Evolutionary conservation across 2,888 invertebrate genomes (phyloP), one percentile per base, ranked within the genome.

Genomic region (Uloborus plumipes): DNA sequence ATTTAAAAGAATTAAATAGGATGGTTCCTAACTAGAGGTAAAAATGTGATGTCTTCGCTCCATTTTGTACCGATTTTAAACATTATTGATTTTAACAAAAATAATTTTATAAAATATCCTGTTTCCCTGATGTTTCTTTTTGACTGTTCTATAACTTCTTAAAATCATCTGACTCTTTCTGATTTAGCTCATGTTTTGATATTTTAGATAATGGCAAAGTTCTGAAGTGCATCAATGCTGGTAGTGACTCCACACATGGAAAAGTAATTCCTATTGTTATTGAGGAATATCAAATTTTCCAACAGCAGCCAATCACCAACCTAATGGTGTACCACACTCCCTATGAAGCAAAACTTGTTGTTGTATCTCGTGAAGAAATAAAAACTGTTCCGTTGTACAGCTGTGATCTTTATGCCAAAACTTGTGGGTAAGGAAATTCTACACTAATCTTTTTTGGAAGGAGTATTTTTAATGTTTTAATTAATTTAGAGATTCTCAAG

Each of bases 361-460:
- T 97, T 55, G 93, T 98, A 22, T 95, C 96, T 64, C 94, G 94
- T 87, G 94, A 95, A 86, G 94, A 95, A 87, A 93, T 98, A 82
- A 93, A 94, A 86, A 93, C 95, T n/a, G 92, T 98, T 74, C 93
- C 95, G 18, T 90, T 98, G 72, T 94, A 96, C 87, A 94, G 97
- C 87, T 99, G 99, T 90, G 94, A 94, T 89, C 84, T 84, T 26
- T 70, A 80, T 70, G 87, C 86, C 66, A 95, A 91, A 95, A 95
- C 96, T 87, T 98, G 98, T 93, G 94, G 94, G 95, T 94, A 89
- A 90, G 88, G 0, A 31, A 47, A 65, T 47, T 65, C 39, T 22
- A n/a, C n/a, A 16, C 6, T 22, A 22, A n/a, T 15, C n/a, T 18
- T 22, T 7, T 39, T 51, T 26, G 14, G 4, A 53, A 15, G 26